Base-by-base conservation (phyloP, 2,888 invertebrate genomes). In the Meganola albula region DNA sequence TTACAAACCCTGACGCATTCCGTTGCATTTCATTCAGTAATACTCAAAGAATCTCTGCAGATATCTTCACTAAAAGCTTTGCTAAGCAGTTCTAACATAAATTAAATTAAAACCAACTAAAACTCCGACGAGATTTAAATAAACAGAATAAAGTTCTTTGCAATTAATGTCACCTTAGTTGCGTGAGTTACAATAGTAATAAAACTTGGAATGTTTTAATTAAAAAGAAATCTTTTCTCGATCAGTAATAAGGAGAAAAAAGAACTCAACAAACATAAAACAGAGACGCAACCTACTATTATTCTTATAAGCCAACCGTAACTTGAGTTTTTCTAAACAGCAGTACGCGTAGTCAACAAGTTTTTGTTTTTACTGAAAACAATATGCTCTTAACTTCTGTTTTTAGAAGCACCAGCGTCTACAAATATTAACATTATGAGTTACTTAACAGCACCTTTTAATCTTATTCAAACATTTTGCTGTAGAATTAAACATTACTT, bases 351-450 rank as follows among this genome's bases (percentile, higher is more conserved):
- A 37, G 50, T 44, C 47, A 53, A 44, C 35, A 38, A 52, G 59
- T 65, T 73, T 75, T 68, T 79, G 74, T 79, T 82, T 72, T 74
- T 54, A 73, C 31, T 71, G 58, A 75, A 71, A 79, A 80, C 78
- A 76, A 69, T 63, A 59, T 45, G 64, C 77, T 72, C 67, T 76
- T 62, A 76, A 78, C 83, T 80, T 74, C 79, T 82, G 82, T 82
- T 79, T 78, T 77, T 70, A 62, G 58, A 74, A 72, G 67, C 63
- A 53, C 52, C 36, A 26, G 40, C 33, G 57, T 51, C 61, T 56
- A 58, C 58, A 74, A 80, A 80, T 68, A 75, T 71, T 68, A 52
- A 57, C n/a, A n/a, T n/a, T n/a, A n/a, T n/a, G n/a, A n/a, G n/a
- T n/a, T n/a, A 35, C 45, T 29, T 32, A n/a, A n/a, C n/a, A n/a